Percentiles rank a stretch among this genome's conserved stretches.
These are phyloP conservation scores for Strix occidentalis DNA, from an alignment of 2,797 vertebrate species.

Conservation along the genomic window DNA sequence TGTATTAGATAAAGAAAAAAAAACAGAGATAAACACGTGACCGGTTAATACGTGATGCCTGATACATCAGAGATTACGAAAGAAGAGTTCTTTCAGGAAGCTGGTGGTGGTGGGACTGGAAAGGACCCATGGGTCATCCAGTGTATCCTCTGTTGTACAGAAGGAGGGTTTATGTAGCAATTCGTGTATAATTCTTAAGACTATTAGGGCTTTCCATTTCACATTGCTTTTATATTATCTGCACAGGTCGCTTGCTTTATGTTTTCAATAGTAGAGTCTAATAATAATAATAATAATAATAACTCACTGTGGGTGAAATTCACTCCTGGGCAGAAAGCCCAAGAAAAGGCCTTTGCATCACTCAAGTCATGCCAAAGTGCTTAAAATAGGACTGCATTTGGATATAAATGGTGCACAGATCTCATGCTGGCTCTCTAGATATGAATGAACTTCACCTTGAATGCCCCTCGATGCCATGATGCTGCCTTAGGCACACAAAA, in stretches of 20 bases:
- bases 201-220: neutral
- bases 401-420: neutral
- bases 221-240: neutral
- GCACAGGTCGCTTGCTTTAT: neutral
- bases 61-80: neutral
- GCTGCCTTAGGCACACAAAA: neutral
- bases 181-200: neutral
- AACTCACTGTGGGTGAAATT: neutral
- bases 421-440: neutral
- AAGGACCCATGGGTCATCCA: neutral
- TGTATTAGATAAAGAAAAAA: neutral
- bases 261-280: neutral
- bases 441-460: neutral
- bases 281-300: neutral
- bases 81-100: neutral
- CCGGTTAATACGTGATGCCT: neutral
- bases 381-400: neutral
- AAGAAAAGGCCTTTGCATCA: neutral
- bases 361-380: neutral
- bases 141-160: neutral
- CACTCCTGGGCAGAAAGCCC: neutral
- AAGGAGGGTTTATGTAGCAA: neutral
- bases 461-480: fast-evolving
- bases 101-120: neutral
- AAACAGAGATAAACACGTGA: neutral